Conservation (phyloP, 2,113 vertebrate genomes). For the Corythaeola cristata region DNA sequence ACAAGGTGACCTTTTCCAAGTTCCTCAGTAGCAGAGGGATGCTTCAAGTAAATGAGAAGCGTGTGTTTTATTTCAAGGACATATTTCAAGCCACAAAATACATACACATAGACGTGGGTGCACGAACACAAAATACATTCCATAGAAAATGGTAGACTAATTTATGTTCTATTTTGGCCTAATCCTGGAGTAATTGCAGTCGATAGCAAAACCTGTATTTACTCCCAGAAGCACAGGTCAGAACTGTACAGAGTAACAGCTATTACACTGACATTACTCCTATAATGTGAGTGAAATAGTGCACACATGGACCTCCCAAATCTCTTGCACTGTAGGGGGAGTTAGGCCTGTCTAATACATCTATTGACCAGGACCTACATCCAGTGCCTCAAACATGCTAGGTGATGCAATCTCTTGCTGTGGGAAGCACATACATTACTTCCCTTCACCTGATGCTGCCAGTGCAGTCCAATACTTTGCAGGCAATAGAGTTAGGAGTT, state of each 20-base stretch:
- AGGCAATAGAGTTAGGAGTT: neutral
- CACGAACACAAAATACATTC: neutral
- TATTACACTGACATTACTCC: neutral
- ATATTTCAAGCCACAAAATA: neutral
- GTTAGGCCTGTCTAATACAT: neutral
- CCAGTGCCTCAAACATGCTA: too few relatives aligned
- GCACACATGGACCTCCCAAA: neutral
- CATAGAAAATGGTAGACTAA: neutral
- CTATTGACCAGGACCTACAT: too few relatives aligned
- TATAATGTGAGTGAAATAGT: neutral
- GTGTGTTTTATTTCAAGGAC: neutral
- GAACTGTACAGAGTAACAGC: neutral
- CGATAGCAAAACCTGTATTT: neutral
- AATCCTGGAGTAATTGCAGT: neutral
- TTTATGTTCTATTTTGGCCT: neutral
- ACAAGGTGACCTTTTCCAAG: neutral
- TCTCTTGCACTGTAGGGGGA: neutral
- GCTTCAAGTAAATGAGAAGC: neutral
- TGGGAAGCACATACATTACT: neutral
- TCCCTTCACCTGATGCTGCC: neutral
- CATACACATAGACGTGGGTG: neutral
- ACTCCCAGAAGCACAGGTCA: accelerated
- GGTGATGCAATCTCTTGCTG: neutral
- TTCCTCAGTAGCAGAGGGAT: neutral
- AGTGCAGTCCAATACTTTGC: neutral